These are phyloP conservation scores for Epinotia demarniana DNA, from an alignment of 2,888 invertebrate species.

Conservation along the genomic window DNA sequence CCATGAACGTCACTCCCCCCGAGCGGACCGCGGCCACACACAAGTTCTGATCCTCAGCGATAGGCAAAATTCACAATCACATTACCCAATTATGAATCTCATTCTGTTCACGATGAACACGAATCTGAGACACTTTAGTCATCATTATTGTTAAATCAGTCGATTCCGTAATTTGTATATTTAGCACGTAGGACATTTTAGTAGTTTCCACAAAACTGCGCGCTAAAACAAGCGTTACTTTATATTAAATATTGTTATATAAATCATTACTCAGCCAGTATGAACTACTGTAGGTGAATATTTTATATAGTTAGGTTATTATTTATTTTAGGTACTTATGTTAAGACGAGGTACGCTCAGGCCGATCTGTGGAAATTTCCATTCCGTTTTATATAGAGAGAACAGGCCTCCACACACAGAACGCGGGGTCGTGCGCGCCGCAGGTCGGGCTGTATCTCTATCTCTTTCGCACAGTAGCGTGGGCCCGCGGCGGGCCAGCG, in stretches of 20 bases:
- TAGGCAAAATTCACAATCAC: not conserved
- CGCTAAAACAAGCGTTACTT: too few species aligned
- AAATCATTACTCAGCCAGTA: too few species aligned
- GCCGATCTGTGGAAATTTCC: too few species aligned
- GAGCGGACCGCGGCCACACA: conserved; percentile 70
- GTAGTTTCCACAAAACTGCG: not conserved
- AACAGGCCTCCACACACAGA: too few species aligned
- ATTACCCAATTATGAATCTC: conserved; percentile 18
- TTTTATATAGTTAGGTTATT: not conserved
- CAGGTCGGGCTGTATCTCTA: too few species aligned
- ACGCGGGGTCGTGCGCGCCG: too few species aligned
- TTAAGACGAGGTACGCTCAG: too few species aligned
- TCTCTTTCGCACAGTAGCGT: too few species aligned
- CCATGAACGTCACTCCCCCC: conserved; percentile 88
- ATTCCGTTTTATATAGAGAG: too few species aligned
- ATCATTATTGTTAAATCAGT: not conserved
- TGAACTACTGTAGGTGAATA: too few species aligned
- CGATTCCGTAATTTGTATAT: not conserved
- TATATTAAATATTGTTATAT: too few species aligned
- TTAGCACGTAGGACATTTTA: conserved; percentile 2
- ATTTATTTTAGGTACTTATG: conserved; percentile 1
- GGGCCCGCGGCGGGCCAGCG: too few species aligned
- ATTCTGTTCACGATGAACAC: not conserved
- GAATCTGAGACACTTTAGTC: conserved; percentile 23
- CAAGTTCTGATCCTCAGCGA: conserved; percentile 66